phyloP scores from a whole-genome alignment of 2,888 invertebrate genomes.

The Epinotia ramella region DNA sequence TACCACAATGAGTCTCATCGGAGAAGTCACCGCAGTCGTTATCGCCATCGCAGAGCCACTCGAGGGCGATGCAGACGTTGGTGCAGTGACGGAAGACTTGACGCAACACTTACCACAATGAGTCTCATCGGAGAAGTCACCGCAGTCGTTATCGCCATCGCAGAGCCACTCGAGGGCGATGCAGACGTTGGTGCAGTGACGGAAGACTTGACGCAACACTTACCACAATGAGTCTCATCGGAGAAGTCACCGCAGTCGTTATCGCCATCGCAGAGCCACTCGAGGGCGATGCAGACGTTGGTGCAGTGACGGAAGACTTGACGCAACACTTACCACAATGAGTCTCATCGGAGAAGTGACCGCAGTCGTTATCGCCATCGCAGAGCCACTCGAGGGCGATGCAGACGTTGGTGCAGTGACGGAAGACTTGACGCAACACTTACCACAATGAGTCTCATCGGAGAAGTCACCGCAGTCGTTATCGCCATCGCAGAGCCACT shows the following conservation, averaged over 20 bases:
- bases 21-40: constrained; percentile 93
- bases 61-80: constrained; percentile 89
- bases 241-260: constrained; percentile 93
- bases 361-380: constrained; percentile 93
- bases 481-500: constrained; percentile 92
- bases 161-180: constrained; percentile 91
- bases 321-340: constrained; percentile 86
- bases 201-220: constrained; percentile 70
- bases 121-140: constrained; percentile 92
- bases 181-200: constrained; percentile 90
- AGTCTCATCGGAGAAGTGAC: constrained; percentile 92
- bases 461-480: constrained; percentile 93
- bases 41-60: constrained; percentile 92
- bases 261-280: constrained; percentile 92
- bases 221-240: constrained; percentile 92
- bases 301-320: constrained; percentile 88
- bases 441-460: constrained; percentile 92
- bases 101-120: constrained; percentile 86
- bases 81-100: constrained; percentile 88
- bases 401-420: constrained; percentile 90
- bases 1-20: constrained; percentile 92
- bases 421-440: constrained; percentile 70
- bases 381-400: constrained; percentile 91
- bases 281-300: constrained; percentile 89
- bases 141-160: constrained; percentile 93